Evolutionary conservation across 2,888 invertebrate species (phyloP).

Genomic region (Ennomos erosarius): DNA sequence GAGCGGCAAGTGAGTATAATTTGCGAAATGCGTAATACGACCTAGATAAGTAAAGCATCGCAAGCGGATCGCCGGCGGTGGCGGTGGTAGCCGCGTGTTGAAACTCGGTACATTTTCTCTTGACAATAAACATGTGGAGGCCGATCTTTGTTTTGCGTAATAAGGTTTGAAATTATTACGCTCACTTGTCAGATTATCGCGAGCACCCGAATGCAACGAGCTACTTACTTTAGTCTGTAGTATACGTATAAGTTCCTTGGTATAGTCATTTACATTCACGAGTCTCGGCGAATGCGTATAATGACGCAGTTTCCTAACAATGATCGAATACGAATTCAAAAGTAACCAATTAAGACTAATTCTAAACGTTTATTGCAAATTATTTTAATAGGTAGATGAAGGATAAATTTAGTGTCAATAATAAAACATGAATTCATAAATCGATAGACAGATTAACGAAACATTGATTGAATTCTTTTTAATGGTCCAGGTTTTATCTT

Average conservation of each 20-base stretch:
- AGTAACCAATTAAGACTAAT: constrained; percentile 3
- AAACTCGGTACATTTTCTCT: constrained; percentile 65
- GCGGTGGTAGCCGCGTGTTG: constrained; percentile 54
- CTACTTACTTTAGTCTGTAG: background rate
- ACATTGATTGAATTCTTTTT: too few species aligned
- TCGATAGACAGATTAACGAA: too few species aligned
- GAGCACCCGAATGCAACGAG: constrained; percentile 30
- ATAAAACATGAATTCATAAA: too few species aligned
- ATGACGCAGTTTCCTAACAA: constrained; percentile 18
- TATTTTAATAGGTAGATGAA: background rate
- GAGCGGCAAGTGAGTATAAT: constrained; percentile 56
- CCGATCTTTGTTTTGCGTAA: constrained; percentile 72
- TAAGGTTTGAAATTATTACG: constrained; percentile 30
- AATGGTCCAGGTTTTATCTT: too few species aligned
- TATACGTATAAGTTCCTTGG: too few species aligned
- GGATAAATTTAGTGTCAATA: too few species aligned
- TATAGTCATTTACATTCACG: constrained; percentile 4
- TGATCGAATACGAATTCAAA: constrained; percentile 22
- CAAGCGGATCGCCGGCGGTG: constrained; percentile 58
- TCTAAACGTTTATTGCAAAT: background rate
- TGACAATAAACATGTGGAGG: constrained; percentile 69
- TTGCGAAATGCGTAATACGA: constrained; percentile 78
- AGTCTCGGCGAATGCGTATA: background rate
- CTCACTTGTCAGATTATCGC: constrained; percentile 45
- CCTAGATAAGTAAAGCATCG: constrained; percentile 73